These are phyloP conservation scores for Lissocephala sabroskyi DNA, from an alignment of 2,888 invertebrate genomes.

Conservation along the genomic window DNA sequence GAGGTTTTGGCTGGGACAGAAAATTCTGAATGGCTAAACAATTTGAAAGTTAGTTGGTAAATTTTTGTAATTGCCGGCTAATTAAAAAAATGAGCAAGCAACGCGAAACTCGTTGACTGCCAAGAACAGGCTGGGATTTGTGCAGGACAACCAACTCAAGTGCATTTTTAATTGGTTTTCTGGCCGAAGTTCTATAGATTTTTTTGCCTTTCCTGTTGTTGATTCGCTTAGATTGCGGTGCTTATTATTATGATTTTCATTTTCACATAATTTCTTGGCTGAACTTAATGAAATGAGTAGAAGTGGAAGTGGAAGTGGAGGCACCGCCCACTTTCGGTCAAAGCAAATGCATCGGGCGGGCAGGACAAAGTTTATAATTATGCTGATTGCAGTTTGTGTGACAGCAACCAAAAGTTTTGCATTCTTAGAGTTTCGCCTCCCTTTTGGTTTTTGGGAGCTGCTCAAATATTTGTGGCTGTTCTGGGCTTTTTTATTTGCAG, in stretches of 20 bases:
- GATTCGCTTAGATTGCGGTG: not conserved
- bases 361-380: constrained; percentile 64
- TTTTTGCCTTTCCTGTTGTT: not conserved
- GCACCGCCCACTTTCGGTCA: not conserved
- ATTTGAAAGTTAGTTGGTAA: too few relatives aligned
- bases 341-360: constrained; percentile 42
- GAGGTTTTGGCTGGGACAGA: too few relatives aligned
- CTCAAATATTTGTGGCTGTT: too few relatives aligned
- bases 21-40: too few relatives aligned
- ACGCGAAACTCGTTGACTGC: constrained; percentile 36
- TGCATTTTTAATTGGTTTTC: constrained; percentile 54
- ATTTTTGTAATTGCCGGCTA: constrained; percentile 60
- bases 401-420: not conserved
- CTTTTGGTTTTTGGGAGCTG: too few relatives aligned
- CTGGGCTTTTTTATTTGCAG: constrained; percentile 12
- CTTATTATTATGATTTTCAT: constrained; percentile 40
- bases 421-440: not conserved
- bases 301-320: too few relatives aligned
- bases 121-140: constrained; percentile 23
- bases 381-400: constrained; percentile 53
- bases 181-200: constrained; percentile 1
- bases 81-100: constrained; percentile 50
- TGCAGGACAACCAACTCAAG: constrained; percentile 21
- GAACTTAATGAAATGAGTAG: not conserved
- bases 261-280: constrained; percentile 17